Evolutionary conservation across 92 coral and sea anemone genomes (phyloP), one percentile per base, ranked within the genome.

Genomic region (Virgularia gustaviana): DNA sequence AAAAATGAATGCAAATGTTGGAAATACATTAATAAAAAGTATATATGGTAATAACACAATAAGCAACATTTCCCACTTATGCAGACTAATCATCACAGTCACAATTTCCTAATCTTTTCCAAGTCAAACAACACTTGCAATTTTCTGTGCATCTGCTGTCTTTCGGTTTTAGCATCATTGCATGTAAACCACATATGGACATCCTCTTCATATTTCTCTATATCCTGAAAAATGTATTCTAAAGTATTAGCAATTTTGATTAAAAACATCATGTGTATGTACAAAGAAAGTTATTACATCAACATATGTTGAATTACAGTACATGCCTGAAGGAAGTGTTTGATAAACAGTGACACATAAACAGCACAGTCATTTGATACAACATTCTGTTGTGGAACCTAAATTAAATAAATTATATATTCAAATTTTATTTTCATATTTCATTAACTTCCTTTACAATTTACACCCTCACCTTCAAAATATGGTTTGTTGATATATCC

Each of bases 121-220:
- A 55, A 9, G 10, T 55, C 62, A 55, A 55, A 55, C 33, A 55
- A 55, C 31, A 9, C 31, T 4, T 36, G 5, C 20, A 60, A 15
- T 4, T 9, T 25, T 60, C 66, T 34, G 23, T 31, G 66, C 66
- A 15, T 25, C 36, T 23, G 66, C 43, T 60, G 66, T 60, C 84
- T 83, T 33, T 63, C 75, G 43, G 44, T 57, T 64, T 79, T 73
- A 44, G 87, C 76, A 72, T 83, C 84, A 39, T 65, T 49, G 2
- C 63, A 71, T 33, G 49, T 55, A 79, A 78, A 79, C 80, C 77
- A 72, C 65, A 61, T 63, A 51, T 83, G 88, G 45, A 60, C 80
- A 72, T 70, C 36, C 39, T 78, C 16, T 43, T 78, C 77, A 78
- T 83, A 78, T 65, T 56, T 54, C 66, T 79, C 60, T 34, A 72